Evolutionary conservation across 2,797 vertebrate species (phyloP), one percentile per base, ranked within the genome.

Genomic region (Mus caroli): DNA sequence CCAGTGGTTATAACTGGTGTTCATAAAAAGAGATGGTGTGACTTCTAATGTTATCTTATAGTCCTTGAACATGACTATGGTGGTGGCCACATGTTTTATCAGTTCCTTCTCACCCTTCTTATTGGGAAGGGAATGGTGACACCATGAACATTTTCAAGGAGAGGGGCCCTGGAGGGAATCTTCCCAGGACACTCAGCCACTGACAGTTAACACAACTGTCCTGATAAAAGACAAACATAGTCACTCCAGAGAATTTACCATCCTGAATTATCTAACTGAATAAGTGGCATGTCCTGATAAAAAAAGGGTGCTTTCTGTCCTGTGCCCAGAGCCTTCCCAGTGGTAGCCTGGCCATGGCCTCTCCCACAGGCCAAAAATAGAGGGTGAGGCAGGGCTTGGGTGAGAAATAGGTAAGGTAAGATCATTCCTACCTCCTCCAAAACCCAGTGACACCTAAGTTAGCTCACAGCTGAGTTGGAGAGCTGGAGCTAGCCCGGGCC

Each of bases 241-340:
- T 43, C 43, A 43, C 43, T 43, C 43, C 43, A 43, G 43, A 43
- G 43, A 43, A 43, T 43, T 43, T 43, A 43, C 43, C 43, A 43
- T 43, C 43, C 43, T 43, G 43, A 43, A 43, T 43, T 43, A 43
- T 43, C 3, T 67, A 0, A 22, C 64, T 1, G 5, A 15, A 15
- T 1, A 0, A 8, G 0, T 34, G 4, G 2, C 40, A 8, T 82
- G 43, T 56, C 84, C 26, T 0, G 7, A 26, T 0, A 0, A 0
- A 0, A 1, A 69, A 11, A 79, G 17, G 14, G 26, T 4, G 10
- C 60, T 15, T 4, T 0, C 5, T 22, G 3, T 12, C 7, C 7
- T 1, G 31, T 31, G 28, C 60, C 69, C 37, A 11, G 13, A 31
- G 12, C 24, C 2, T 28, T 22, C 31, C 5, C 0, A 0, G 50